Evolutionary conservation across 2,113 vertebrate species (phyloP).

Genomic region (Zingel zingel): DNA sequence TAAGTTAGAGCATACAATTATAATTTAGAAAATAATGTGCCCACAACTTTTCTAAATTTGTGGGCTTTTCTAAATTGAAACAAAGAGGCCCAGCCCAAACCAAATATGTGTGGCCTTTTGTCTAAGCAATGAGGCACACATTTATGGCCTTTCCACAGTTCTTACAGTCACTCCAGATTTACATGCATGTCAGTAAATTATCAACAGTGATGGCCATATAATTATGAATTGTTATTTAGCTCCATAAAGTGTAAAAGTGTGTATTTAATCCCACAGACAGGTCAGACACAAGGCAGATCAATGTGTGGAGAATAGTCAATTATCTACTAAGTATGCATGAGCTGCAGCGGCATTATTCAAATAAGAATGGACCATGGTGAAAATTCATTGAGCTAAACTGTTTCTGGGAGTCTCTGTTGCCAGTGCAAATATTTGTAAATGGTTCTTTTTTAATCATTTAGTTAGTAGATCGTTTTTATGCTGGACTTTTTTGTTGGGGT

Average conservation of each 20-base stretch:
- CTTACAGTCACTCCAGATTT: neutral
- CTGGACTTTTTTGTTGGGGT: neutral
- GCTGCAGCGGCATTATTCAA: constrained; percentile 56
- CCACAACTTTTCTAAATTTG: too few relatives aligned
- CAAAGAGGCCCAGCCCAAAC: neutral
- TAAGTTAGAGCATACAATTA: too few relatives aligned
- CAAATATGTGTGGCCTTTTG: too few relatives aligned
- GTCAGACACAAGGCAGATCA: constrained; percentile 12
- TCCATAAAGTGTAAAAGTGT: constrained; percentile 2
- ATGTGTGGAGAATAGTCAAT: constrained; percentile 20
- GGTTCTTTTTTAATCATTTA: constrained; percentile 8
- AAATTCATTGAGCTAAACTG: constrained; percentile 34
- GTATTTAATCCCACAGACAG: constrained; percentile 22
- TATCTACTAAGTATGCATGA: constrained; percentile 54
- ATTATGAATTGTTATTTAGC: neutral
- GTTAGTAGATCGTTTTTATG: neutral
- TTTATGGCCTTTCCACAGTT: neutral
- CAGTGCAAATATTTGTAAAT: constrained; percentile 44
- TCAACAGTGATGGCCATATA: neutral
- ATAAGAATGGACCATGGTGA: constrained; percentile 44
- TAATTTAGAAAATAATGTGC: too few relatives aligned
- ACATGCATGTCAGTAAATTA: neutral
- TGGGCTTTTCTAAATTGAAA: too few relatives aligned
- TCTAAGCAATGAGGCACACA: neutral
- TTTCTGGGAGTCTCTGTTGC: constrained; percentile 32